Conservation (phyloP, 2,797 vertebrate species). For the Meda fulgida region DNA sequence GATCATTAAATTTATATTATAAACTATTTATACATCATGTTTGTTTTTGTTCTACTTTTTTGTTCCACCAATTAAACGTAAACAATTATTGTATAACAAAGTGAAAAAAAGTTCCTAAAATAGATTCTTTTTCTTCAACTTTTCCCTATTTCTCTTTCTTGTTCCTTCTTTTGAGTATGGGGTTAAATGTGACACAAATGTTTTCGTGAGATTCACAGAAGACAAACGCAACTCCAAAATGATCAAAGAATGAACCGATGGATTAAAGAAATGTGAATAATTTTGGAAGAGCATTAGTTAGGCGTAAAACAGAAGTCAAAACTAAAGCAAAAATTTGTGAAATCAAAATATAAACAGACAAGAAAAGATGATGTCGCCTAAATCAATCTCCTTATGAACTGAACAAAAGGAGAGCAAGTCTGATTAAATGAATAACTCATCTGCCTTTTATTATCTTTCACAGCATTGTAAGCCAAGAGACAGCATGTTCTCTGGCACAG, state of each 20-base stretch:
- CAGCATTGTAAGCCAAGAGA: constrained; percentile 28
- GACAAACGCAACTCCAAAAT: background rate
- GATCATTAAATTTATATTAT: background rate
- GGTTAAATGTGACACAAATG: background rate
- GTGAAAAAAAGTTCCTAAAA: background rate
- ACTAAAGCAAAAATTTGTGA: background rate
- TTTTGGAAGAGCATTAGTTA: background rate
- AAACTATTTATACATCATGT: background rate
- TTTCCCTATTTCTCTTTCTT: background rate
- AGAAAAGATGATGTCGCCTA: background rate
- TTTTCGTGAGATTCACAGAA: constrained; percentile 1
- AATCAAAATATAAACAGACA: constrained; percentile 6
- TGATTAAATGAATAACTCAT: constrained; percentile 42
- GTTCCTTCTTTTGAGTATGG: background rate
- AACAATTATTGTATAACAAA: background rate
- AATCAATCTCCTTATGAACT: constrained; percentile 12
- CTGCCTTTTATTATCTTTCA: constrained; percentile 49
- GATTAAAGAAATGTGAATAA: background rate
- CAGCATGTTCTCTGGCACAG: background rate
- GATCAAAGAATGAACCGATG: constrained; percentile 3
- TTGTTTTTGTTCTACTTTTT: background rate
- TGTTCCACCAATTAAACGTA: background rate
- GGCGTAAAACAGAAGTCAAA: background rate
- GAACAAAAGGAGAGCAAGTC: constrained; percentile 26
- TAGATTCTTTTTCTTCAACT: background rate